Evolutionary conservation across 2,888 invertebrate species (phyloP), one percentile per base, ranked within the genome.

Genomic region (Amphipyra tragopoginis): DNA sequence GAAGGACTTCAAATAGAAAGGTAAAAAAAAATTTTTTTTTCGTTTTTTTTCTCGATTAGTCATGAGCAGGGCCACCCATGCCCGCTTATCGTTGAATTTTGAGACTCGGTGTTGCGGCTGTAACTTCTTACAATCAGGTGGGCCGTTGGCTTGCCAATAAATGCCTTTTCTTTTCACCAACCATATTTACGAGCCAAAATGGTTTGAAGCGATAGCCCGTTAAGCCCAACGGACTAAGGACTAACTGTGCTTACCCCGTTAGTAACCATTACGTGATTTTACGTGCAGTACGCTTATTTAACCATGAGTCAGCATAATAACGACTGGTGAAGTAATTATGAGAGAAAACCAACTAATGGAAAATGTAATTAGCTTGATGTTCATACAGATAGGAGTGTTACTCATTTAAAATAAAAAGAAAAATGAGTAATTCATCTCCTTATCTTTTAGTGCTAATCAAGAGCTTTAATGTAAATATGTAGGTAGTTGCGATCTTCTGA

Each of bases 261-360:
- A 45, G 1, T 7, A 9, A n/a, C 7, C 10, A 38, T 26, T 13
- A 5, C 45, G 45, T 26, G 10, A 54, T 45, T 11, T 8, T 42
- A 54, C 11, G 36, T 38, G 9, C 15, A 6, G 38, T 43, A 9
- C 21, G 8, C 52, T 29, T 43, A 26, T 47, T 57, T 21, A 36
- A 44, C 29, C 44, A 45, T 56, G 75, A 70, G 29, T 74, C 61
- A 34, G 55, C 69, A 5, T 49, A 60, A 70, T 70, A 61, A 62
- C 44, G 47, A 51, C 29, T 10, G 11, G 45, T 29, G 13, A 54
- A 51, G 40, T 75, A 71, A 69, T 71, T 71, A 71, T 51, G 44
- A 54, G 57, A 75, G 70, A 57, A 53, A 70, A 74, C 45, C 38
- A 44, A 42, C 47, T 75, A 75, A 71, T 75, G 50, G 71, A 48